Evolutionary conservation across 2,888 invertebrate genomes (phyloP), one percentile per base, ranked within the genome.

Genomic region (Abrostola tripartita): DNA sequence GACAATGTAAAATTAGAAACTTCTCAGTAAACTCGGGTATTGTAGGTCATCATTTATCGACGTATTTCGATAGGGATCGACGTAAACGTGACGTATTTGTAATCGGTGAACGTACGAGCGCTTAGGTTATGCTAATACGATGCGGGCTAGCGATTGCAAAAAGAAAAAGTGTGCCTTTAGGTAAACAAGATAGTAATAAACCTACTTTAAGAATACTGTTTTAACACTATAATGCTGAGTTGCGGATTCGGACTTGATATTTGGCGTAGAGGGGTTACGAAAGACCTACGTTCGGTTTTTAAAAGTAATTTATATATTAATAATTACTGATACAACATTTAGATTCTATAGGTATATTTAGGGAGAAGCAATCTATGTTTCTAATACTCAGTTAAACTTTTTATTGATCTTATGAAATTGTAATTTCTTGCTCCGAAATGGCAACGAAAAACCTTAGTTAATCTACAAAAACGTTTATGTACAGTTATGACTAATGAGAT

Each of bases 81-180:
- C 79, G 78, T 79, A 83, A 83, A 70, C 51, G 74, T 84, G 76
- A 76, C 78, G 77, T 77, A 79, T 90, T 90, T 84, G 88, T 89
- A 90, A 84, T 85, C 90, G 78, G 82, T 78, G 66, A 81, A 76
- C 85, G 89, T 81, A 74, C 87, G 69, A 75, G 76, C 76, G 79
- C 80, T 79, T 80, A 83, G 81, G 79, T 77, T 81, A 84, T 84
- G 68, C 51, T 72, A 76, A 75, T 74, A 68, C 42, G n/a, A 90
- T 90, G 90, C 90, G 90, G 90, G 90, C 62, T 62, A 62, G 71
- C 81, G 72, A 74, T 74, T 79, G 81, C 77, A 81, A 80, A 74
- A 81, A 81, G 76, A 81, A 79, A 79, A 81, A 79, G 79, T 81
- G 71, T 74, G 63, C 63, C 71, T 79, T 63, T 66, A 62, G 56